Evolutionary conservation across 2,888 invertebrate genomes (phyloP), one percentile per base, ranked within the genome.

Genomic region (Drosophila atripex): DNA sequence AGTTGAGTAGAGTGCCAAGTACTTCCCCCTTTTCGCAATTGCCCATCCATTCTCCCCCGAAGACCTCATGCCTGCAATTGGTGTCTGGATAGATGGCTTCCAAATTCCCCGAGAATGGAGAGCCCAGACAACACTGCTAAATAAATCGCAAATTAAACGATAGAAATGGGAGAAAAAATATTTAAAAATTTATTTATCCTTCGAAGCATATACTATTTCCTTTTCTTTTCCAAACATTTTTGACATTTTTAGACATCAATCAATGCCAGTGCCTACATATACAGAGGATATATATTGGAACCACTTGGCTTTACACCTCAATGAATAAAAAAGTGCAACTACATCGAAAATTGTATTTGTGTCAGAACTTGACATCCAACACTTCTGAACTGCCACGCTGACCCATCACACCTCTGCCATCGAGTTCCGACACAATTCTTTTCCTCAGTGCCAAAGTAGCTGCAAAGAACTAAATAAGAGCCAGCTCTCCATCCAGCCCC

Each of bases 381-480:
- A 18, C 43, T 25, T 16, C 3, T 25, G 2, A 43, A 35, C 43
- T 45, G 59, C 32, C 59, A 60, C 6, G 35, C 25, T 30, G 25
- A 60, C 21, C 45, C 45, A 60, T 59, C 60, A 28, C 28, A 28
- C 18, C 41, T 9, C n/a, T 9, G 23, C 39, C 39, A 52, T 45
- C 11, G 28, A 46, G 25, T n/a, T 21, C 21, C 61, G n/a, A 30
- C 41, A 21, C 45, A 9, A 6, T 30, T 53, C 43, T 68, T 75
- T 75, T 43, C 57, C 43, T 50, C 54, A 80, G 73, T 78, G 71
- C 43, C 56, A 57, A 59, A 65, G 57, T 49, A 45, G 55, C 65
- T 51, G 55, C 45, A 61, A 65, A 59, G 38, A 53, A 61, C 51
- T 56, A 52, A 53, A 66, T 65, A 69, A 75, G 63, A 79, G 50